Evolutionary conservation across 2,888 invertebrate species (phyloP), one percentile per base, ranked within the genome.

Genomic region (Gisinianus flammeolus): DNA sequence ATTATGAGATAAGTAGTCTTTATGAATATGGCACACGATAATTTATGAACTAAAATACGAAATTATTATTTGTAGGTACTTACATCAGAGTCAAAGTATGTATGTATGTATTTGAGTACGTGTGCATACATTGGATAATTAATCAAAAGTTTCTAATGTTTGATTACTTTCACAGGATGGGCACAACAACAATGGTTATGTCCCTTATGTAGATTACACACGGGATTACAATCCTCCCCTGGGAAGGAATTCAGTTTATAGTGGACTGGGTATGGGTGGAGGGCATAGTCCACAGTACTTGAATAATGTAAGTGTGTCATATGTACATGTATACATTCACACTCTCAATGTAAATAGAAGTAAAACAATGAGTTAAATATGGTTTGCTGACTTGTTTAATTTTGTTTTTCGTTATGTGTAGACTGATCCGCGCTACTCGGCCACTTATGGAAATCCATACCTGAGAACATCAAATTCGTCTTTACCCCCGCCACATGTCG

Each of bases 171-270:
- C 85, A 54, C 87, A 93, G 93, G 92, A 93, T 80, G 93, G 93
- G 77, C 93, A 93, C 85, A 93, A 92, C 87, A 93, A 92, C 87
- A 93, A 92, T 87, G 94, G 94, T 31, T 95, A 94, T 87, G 93
- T 94, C 80, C 94, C 94, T 0, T 96, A 95, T 87, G 94, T 94
- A 68, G 95, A 96, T 87, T 96, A 94, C 86, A 91, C 92, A 8
- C 91, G 94, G 44, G 95, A 96, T 87, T 96, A 95, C 87, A 94
- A 93, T 85, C 95, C 95, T 2, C 94, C 95, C 5, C 52, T 79
- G 24, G 79, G 80, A 28, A 77, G 83, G 10, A 83, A 82, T 67
- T 81, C 81, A 1, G 69, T 84, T 54, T 83, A 84, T 79, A 83
- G 80, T 75, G 76, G 73, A 54, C 35, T 64, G 52, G 76, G 71